Conservation (phyloP, 2,113 vertebrate species). For the Tympanuchus pallidicinctus region DNA sequence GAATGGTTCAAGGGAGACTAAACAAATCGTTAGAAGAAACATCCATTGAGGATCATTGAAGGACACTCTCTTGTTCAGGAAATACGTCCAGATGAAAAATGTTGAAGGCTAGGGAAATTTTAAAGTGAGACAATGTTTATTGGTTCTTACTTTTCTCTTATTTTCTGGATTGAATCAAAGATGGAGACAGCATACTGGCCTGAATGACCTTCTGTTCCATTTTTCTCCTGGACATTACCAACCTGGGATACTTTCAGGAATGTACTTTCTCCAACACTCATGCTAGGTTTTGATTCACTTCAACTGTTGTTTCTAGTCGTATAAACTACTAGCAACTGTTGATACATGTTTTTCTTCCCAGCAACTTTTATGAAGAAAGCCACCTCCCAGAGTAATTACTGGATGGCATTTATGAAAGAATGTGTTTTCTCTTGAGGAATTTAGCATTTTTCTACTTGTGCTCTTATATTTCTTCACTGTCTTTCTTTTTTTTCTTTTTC, state of each 20-base stretch:
- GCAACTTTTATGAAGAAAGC: background rate
- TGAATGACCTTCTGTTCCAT: background rate
- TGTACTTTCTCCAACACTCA: background rate
- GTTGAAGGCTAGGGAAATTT: background rate
- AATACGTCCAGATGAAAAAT: background rate
- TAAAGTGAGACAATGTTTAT: background rate
- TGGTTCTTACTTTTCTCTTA: background rate
- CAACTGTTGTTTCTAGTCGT: background rate
- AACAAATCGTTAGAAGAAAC: background rate
- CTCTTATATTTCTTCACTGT: background rate
- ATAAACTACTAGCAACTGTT: background rate
- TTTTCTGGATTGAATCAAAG: background rate
- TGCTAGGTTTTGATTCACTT: background rate
- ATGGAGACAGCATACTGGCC: background rate
- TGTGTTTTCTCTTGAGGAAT: background rate
- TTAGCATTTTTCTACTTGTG: background rate
- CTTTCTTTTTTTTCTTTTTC: too few species aligned
- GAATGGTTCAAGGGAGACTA: background rate
- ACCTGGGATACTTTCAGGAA: background rate
- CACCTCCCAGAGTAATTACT: background rate
- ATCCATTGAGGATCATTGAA: background rate
- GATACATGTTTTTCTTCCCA: background rate
- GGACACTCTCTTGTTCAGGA: background rate
- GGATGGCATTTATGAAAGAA: background rate
- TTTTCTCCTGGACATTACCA: background rate